Base-by-base conservation (phyloP, 1,140 invertebrate species). In the Condylostylus longicornis region DNA sequence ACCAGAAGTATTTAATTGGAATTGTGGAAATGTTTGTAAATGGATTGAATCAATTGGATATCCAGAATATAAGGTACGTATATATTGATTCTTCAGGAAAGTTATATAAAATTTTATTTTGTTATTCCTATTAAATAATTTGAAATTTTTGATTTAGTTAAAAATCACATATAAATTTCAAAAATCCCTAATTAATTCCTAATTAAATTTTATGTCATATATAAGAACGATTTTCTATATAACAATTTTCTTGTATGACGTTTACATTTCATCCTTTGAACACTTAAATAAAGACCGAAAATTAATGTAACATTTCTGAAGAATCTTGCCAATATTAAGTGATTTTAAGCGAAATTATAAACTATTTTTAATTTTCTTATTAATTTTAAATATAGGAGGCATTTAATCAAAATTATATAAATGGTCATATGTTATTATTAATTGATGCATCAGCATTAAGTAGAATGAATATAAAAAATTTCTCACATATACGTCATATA, bases 391-490 rank as follows among this genome's bases (percentile, higher is more conserved):
- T 6, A 13, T 15, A 54, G 52, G 50, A 53, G 17, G 50, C 52
- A 10, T 55, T 54, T 7, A 43, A 42, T 3, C 44, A 44, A 1
- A 54, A 54, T 18, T 45, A 47, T 43, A 45, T 54, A 13, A n/a
- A 13, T 10, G 52, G 52, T 5, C 31, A 43, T 1, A 55, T 50
- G 29, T 18, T 54, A 18, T 21, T 54, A n/a, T 33, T 54, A 8
- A 10, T 55, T 8, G 52, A 54, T n/a, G 50, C 52, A n/a, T 9
- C 37, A 3, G 52, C 52, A 0, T 13, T 54, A 30, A 33, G 38
- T 21, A 44, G 45, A 1, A 54, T 54, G 50, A 54, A 54, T 21
- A 53, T 54, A 38, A 45, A 50, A 41, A 33, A 50, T 10, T 54
- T 54, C 14, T 38, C 44, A 15, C 52, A 54, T 27, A 54, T 54